phyloP scores from a whole-genome alignment of 1,140 invertebrate genomes.

The Drosophila lacertosa region DNA sequence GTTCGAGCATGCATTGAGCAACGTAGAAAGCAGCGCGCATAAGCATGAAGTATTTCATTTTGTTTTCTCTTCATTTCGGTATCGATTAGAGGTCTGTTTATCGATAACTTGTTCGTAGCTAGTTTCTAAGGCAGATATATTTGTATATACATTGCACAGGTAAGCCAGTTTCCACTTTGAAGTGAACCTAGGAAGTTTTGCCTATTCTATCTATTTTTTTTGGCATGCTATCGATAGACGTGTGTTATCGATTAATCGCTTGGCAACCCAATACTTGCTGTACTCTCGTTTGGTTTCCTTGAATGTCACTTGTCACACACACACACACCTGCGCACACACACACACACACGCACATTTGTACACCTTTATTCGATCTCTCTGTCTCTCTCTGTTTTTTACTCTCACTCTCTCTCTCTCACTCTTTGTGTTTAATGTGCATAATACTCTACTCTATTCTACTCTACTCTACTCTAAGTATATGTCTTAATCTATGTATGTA shows the following conservation, averaged over 20 bases:
- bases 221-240: slow-evolving; percentile 29
- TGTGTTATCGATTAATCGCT: slow-evolving; percentile 22
- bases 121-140: slow-evolving; percentile 34
- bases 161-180: slow-evolving; percentile 37
- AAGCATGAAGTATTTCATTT: slow-evolving; percentile 49
- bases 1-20: slow-evolving; percentile 48
- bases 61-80: background rate
- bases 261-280: slow-evolving; percentile 6
- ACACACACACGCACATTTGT: background rate
- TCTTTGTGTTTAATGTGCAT: slow-evolving; percentile 22
- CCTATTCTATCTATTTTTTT: background rate
- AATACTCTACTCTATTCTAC: slow-evolving; percentile 28
- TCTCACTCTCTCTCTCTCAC: slow-evolving; percentile 15
- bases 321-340: background rate
- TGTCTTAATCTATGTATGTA: slow-evolving; percentile 53
- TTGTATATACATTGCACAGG: slow-evolving; percentile 46
- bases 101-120: slow-evolving; percentile 3
- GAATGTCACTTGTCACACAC: slow-evolving; percentile 25
- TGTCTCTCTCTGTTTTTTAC: background rate
- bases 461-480: slow-evolving; percentile 23
- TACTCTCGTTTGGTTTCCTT: slow-evolving; percentile 21
- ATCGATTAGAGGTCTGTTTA: background rate
- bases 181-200: slow-evolving; percentile 15
- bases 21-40: slow-evolving; percentile 74
- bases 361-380: slow-evolving; percentile 9